Percentiles rank a stretch among this genome's conserved stretches.
Conservation (phyloP, 2,797 vertebrate species). For the Fistularia commersonii region DNA sequence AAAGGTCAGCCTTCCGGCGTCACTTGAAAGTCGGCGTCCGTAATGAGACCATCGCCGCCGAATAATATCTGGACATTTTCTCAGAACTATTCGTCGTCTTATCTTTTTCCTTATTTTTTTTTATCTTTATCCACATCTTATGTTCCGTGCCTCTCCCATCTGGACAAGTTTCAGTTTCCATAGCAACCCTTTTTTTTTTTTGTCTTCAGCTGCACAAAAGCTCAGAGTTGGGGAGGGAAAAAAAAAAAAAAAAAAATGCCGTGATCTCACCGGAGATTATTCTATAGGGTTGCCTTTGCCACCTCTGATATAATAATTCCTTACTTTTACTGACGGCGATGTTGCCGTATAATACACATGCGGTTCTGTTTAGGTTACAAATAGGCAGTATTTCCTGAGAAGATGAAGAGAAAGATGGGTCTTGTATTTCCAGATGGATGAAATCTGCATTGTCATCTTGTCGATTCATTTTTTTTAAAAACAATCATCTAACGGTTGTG, state of each 20-base stretch:
- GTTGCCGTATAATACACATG: too few species aligned
- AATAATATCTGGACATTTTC: neutral
- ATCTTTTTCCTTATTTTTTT: slow-evolving; percentile 4
- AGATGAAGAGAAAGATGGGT: too few species aligned
- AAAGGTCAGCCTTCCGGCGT: slow-evolving; percentile 12
- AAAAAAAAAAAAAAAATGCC: slow-evolving; percentile 3
- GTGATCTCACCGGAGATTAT: slow-evolving; percentile 24
- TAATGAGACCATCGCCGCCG: too few species aligned
- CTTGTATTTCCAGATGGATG: too few species aligned
- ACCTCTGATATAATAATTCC: neutral
- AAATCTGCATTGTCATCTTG: too few species aligned
- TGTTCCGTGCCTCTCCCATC: slow-evolving; percentile 24
- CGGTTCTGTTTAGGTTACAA: too few species aligned
- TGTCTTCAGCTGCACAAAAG: slow-evolving; percentile 30
- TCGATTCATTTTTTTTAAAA: too few species aligned
- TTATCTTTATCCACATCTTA: slow-evolving; percentile 28
- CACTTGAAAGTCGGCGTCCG: too few species aligned
- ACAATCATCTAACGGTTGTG: too few species aligned
- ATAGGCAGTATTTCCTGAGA: too few species aligned
- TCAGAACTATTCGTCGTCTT: neutral
- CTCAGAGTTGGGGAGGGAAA: slow-evolving; percentile 2
- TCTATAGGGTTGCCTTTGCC: slow-evolving; percentile 22
- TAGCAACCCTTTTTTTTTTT: slow-evolving; percentile 43
- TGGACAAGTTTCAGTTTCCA: slow-evolving; percentile 58
- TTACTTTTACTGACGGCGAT: too few species aligned